Evolutionary conservation across 2,113 vertebrate species (phyloP).

Genomic region (Seriola aureovittata): DNA sequence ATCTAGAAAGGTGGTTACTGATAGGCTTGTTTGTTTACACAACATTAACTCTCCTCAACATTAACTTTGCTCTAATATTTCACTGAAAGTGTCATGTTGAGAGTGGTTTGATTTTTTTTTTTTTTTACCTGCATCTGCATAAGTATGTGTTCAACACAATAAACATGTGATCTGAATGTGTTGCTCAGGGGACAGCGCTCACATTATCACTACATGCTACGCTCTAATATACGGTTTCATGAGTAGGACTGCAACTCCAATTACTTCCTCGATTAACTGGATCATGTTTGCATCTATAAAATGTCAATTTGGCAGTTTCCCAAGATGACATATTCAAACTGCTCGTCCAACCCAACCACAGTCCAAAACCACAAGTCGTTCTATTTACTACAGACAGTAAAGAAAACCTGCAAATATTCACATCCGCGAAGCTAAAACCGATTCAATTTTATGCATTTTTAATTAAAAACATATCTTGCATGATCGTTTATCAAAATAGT

Average conservation of each 20-base stretch:
- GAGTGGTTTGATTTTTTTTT: conserved; percentile 7
- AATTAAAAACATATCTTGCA: neutral
- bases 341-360: neutral
- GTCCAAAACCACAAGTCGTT: neutral
- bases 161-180: neutral
- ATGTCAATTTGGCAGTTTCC: neutral
- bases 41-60: conserved; percentile 33
- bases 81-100: conserved; percentile 27
- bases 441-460: neutral
- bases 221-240: neutral
- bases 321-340: neutral
- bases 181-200: too few species aligned
- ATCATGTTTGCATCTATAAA: neutral
- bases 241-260: neutral
- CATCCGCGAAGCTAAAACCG: neutral
- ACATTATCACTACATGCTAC: too few species aligned
- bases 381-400: neutral
- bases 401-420: neutral
- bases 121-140: neutral
- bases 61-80: conserved; percentile 26
- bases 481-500: neutral
- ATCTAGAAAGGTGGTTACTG: conserved; percentile 44
- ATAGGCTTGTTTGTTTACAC: conserved; percentile 48
- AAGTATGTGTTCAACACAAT: neutral
- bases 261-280: neutral